phyloP scores from a whole-genome alignment of 2,888 invertebrate species.

The Gari tellinella region DNA sequence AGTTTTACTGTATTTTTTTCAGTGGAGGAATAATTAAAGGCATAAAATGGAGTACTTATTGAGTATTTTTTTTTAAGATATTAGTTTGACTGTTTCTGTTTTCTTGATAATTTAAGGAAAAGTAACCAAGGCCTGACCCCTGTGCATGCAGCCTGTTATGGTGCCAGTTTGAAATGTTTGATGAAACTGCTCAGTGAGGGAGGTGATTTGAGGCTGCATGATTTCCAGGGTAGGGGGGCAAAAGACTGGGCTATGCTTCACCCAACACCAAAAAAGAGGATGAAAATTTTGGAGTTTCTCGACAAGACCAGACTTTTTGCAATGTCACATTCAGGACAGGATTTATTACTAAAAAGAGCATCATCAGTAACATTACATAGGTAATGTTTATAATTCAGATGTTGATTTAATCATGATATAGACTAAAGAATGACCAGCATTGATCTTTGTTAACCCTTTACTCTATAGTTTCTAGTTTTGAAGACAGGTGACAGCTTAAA shows the following conservation, averaged over 20 bases:
- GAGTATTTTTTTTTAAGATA: no score
- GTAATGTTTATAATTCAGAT: no score
- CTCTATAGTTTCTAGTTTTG: no score
- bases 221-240: conserved; percentile 81
- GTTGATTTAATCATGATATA: no score
- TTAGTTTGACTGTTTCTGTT: no score
- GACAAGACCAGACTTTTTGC: conserved; percentile 80
- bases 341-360: conserved; percentile 53
- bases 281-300: conserved; percentile 79
- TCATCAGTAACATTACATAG: conserved; percentile 48
- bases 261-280: conserved; percentile 70
- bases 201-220: conserved; percentile 85
- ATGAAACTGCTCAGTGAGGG: conserved; percentile 83
- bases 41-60: no score
- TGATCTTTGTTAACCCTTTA: no score
- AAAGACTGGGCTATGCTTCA: conserved; percentile 80
- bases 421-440: no score
- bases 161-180: conserved; percentile 81
- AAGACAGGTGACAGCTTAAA: no score
- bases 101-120: conserved; percentile 77
- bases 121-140: conserved; percentile 84
- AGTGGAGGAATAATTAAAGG: no score
- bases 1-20: no score
- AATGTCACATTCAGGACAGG: conserved; percentile 72
- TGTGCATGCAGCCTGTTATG: conserved; percentile 84